Evolutionary conservation across 2,113 vertebrate species (phyloP).

Genomic region (Sylvietta virens): DNA sequence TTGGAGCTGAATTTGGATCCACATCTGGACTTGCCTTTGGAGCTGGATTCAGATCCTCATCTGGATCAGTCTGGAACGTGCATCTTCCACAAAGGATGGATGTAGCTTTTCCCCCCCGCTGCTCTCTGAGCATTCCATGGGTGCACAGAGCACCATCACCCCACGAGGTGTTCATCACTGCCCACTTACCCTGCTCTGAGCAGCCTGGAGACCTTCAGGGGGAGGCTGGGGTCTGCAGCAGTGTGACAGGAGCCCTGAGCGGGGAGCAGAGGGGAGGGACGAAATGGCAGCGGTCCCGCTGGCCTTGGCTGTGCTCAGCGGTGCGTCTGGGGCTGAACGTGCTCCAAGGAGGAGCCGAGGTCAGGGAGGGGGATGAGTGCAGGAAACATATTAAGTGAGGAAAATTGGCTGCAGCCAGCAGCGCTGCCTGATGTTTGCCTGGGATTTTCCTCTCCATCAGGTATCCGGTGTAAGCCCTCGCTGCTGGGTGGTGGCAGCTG

Average conservation of each 20-base stretch:
- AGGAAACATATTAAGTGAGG: constrained; percentile 46
- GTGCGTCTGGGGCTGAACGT: constrained; percentile 6
- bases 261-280: background rate
- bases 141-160: background rate
- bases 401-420: constrained; percentile 44
- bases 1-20: background rate
- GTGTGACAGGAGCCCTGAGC: background rate
- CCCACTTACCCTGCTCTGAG: background rate
- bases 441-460: constrained; percentile 39
- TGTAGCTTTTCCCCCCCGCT: background rate
- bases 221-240: background rate
- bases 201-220: background rate
- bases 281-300: constrained; percentile 13
- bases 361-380: constrained; percentile 36
- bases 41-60: background rate
- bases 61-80: background rate
- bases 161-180: background rate
- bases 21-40: background rate
- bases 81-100: background rate
- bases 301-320: background rate
- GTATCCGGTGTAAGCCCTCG: background rate
- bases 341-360: constrained; percentile 53
- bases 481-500: background rate
- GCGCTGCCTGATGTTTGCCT: constrained; percentile 1
- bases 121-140: background rate